Conservation (phyloP, 2,113 vertebrate genomes). For the Nerophis ophidion region DNA sequence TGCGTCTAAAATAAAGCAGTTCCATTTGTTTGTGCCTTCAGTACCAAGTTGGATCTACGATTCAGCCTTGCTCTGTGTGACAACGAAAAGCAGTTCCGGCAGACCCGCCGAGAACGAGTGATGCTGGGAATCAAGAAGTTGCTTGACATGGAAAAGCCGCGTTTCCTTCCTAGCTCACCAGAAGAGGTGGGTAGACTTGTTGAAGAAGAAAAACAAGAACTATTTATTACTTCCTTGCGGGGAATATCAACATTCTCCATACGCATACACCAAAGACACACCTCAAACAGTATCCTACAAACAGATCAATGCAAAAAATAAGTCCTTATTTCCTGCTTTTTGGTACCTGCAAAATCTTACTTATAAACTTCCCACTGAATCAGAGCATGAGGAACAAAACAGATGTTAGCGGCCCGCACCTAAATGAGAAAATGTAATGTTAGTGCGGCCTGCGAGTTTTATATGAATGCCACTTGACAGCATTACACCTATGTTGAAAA, state of each 20-base stretch:
- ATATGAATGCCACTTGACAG: too few species aligned
- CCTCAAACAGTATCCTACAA: too few species aligned
- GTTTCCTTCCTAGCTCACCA: constrained; percentile 70
- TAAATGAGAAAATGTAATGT: too few species aligned
- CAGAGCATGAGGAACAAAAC: background rate
- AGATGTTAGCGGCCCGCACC: too few species aligned
- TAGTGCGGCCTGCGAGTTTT: too few species aligned
- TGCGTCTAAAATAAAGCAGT: too few species aligned
- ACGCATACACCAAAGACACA: too few species aligned
- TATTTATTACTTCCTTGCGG: background rate
- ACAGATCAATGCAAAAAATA: too few species aligned
- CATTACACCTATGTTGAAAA: too few species aligned
- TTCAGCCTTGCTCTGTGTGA: constrained; percentile 91
- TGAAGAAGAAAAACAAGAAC: background rate
- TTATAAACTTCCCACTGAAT: background rate
- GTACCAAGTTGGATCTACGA: constrained; percentile 85
- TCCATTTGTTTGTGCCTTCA: constrained; percentile 38
- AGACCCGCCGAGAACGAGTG: constrained; percentile 78
- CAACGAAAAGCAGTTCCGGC: constrained; percentile 85
- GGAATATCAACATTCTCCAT: too few species aligned
- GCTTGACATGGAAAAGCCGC: constrained; percentile 76
- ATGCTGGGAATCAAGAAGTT: constrained; percentile 85
- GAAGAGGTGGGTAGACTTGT: constrained; percentile 73
- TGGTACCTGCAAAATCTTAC: background rate
- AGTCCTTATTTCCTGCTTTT: too few species aligned